Conservation (phyloP, 1,140 invertebrate species). For the Bombus picipes region DNA sequence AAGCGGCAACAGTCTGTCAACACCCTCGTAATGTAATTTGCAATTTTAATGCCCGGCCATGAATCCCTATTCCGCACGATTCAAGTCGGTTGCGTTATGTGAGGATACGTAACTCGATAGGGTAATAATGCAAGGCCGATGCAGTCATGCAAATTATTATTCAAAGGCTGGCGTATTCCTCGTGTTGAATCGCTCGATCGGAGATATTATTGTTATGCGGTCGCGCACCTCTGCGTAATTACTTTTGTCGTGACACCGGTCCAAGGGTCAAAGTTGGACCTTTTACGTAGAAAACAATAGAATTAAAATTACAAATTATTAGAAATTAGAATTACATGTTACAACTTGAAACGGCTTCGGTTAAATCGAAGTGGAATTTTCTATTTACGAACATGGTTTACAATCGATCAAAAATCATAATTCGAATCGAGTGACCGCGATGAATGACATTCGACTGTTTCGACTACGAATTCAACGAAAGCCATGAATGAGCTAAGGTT, state of each 20-base stretch:
- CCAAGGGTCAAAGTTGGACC: not conserved
- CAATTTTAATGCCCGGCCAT: constrained; percentile 75
- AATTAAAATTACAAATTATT: not conserved
- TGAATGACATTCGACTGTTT: constrained; percentile 57
- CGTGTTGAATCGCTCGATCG: constrained; percentile 36
- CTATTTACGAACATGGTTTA: not conserved
- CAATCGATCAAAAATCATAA: constrained; percentile 11
- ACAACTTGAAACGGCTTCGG: not conserved
- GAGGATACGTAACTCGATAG: constrained; percentile 59
- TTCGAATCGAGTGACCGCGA: constrained; percentile 16
- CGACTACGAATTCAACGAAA: constrained; percentile 66
- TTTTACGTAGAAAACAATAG: not conserved
- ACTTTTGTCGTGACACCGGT: not conserved
- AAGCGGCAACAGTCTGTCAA: constrained; percentile 57
- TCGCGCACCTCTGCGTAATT: not conserved
- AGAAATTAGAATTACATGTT: not conserved
- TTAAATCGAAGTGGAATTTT: not conserved
- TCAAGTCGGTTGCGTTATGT: constrained; percentile 19
- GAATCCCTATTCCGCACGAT: constrained; percentile 38
- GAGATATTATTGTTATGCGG: constrained; percentile 22
- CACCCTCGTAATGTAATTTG: constrained; percentile 75
- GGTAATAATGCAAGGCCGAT: constrained; percentile 57
- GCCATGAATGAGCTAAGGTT: constrained; percentile 51
- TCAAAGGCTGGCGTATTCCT: constrained; percentile 54
- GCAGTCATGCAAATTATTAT: constrained; percentile 62